Conservation (phyloP, 2,888 invertebrate genomes). For the Euzetes globulus region DNA sequence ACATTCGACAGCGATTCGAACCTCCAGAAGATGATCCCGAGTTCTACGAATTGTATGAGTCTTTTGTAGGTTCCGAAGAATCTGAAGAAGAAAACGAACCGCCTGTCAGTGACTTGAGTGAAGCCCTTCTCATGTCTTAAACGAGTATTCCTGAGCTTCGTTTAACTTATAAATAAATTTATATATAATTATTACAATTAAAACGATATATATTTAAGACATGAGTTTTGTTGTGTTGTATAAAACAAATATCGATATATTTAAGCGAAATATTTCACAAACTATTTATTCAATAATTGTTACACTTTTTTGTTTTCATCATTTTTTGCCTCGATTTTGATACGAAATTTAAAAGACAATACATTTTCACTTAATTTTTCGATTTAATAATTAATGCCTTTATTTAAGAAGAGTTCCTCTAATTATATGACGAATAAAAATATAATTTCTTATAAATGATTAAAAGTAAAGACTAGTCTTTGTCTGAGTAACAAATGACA, state of each 20-base stretch:
- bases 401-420: neutral
- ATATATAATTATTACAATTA: neutral
- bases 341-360: too few relatives aligned
- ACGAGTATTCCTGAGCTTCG: neutral
- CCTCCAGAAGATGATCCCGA: constrained; percentile 24
- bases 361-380: too few relatives aligned
- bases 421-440: neutral
- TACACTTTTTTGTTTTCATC: too few relatives aligned
- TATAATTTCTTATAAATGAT: neutral
- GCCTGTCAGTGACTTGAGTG: neutral
- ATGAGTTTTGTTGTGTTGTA: neutral
- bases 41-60: constrained; percentile 2
- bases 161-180: neutral
- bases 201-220: neutral
- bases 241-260: constrained; percentile 1
- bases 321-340: too few relatives aligned
- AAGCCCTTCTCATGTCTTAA: neutral
- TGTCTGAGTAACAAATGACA: neutral
- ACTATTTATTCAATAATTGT: neutral
- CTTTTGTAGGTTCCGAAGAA: neutral
- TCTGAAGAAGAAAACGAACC: constrained; percentile 17
- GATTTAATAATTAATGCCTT: neutral
- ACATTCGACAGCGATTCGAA: neutral
- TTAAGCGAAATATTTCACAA: neutral
- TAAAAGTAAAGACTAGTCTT: neutral